Base-by-base conservation (phyloP, 2,888 invertebrate species). In the Apeira syringaria region DNA sequence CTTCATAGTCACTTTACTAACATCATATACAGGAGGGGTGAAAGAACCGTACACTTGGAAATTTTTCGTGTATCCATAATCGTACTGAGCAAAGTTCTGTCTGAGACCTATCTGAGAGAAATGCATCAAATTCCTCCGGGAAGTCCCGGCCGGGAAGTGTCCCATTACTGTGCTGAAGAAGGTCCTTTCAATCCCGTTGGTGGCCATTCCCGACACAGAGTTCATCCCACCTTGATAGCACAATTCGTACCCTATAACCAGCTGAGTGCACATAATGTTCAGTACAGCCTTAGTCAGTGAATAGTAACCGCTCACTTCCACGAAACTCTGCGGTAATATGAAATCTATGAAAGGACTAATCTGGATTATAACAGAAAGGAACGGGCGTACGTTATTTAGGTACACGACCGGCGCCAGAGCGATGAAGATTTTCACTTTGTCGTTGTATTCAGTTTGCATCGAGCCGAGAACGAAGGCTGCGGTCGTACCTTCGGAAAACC, bases 401-500 rank as follows among this genome's bases (percentile, higher is more conserved):
- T 26, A 56, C 10, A 47, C 58, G 0, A 60, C 29, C 2, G 60
- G 60, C 17, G 60, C 60, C 2, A 60, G 25, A 2, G 62, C 40
- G 2, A 64, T 5, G 47, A 53, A 53, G 0, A 32, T 68, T 26
- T 79, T 81, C 2, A 94, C 78, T 67, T 92, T 93, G 0, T 73
- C 58, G 56, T 93, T 93, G 61, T 92, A 92, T 33, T 91, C 90
- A 0, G 92, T 91, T 8, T 65, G 61, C 13, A 79, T 73, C 0
- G 91, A 80, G 0, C 80, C 74, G 65, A 92, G 75, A 0, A 92
- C 84, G 51, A 80, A 92, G 50, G 90, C 90, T 5, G 74, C 56
- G 0, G 92, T 91, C 0, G 91, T 91, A 0, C 95, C 95, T 63
- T 89, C 82, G 0, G 94, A 95, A 64, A 94, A 94, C 0, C 94